phyloP scores from a whole-genome alignment of 2,888 invertebrate species.

The Drosophila conformis region DNA sequence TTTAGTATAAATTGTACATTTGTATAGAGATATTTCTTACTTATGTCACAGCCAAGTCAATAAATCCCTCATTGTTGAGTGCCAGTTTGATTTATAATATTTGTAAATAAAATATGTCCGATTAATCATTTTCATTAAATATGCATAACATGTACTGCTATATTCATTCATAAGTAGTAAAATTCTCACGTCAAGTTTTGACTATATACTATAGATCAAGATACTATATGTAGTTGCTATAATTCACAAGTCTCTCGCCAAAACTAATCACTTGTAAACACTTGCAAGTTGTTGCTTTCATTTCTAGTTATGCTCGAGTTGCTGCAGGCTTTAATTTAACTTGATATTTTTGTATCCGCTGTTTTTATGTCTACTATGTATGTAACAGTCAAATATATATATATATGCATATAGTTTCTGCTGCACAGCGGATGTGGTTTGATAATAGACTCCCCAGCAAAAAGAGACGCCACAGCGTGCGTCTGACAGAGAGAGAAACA shows the following conservation, averaged over 20 bases:
- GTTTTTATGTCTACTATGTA: constrained; percentile 29
- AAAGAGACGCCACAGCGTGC: constrained; percentile 34
- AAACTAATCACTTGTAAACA: constrained; percentile 46
- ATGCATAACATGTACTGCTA: neutral
- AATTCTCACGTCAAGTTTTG: constrained; percentile 21
- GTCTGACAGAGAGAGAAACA: constrained; percentile 6
- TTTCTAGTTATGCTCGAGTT: constrained; percentile 59
- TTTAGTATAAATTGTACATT: neutral
- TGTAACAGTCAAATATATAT: neutral
- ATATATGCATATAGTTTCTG: constrained; percentile 46
- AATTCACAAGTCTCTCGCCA: constrained; percentile 30
- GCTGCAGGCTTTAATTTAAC: constrained; percentile 65
- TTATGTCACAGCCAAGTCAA: neutral
- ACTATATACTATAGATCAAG: neutral
- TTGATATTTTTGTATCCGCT: constrained; percentile 71
- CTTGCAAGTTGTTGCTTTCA: constrained; percentile 37
- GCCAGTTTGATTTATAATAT: neutral
- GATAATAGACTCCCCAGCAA: constrained; percentile 60
- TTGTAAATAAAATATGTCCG: neutral
- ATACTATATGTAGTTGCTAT: constrained; percentile 1
- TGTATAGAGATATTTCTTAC: too few relatives aligned
- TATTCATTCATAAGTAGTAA: constrained; percentile 32
- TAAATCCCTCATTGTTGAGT: neutral
- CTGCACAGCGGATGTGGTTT: constrained; percentile 74
- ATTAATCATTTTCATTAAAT: neutral